Base-by-base conservation (phyloP, 2,113 vertebrate species). In the Synodontis membranacea region DNA sequence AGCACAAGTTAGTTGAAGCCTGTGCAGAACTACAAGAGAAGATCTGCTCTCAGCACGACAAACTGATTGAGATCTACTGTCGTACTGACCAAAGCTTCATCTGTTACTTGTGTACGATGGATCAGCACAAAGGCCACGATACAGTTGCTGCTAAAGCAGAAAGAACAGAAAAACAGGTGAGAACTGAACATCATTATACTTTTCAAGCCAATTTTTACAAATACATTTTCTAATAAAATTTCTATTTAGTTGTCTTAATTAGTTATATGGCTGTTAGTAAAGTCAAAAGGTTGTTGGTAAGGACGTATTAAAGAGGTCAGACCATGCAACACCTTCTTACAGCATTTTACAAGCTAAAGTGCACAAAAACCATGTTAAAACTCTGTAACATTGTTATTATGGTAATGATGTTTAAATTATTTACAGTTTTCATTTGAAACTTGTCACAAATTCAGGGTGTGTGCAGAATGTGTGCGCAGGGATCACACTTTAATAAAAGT, bases 81-180 rank as follows among this genome's bases (percentile, higher is more conserved):
- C 37, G 8, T 39, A 70, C 66, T 70, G 66, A 70, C 66, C 66
- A 70, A 70, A 70, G 66, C 66, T 39, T 68, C 31, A 68, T 68
- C 64, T 68, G 64, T 68, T 68, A 68, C 15, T 68, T 68, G 64
- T 68, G 64, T 37, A 68, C 0, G 31, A 68, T 17, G 17, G n/a
- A 68, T 37, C 15, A 68, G 6, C 64, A 68, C 21, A 70, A 37
- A 70, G 66, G 34, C 11, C 66, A 70, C 23, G 66, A 70, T 23
- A 23, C 37, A 0, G 66, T 70, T 70, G 6, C 66, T 21, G 8
- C 66, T 39, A 39, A 37, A 23, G 34, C 34, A 39, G 37, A 68
- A 68, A 68, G 64, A 68, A 19, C 31, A 37, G 34, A 37, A 68
- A 34, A 68, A 68, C 64, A 68, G 31, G 64, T 68, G 64, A 68